Percentiles rank a stretch among this genome's conserved stretches.
Evolutionary conservation across 2,888 invertebrate genomes (phyloP).

Genomic region (Rotaria socialis): DNA sequence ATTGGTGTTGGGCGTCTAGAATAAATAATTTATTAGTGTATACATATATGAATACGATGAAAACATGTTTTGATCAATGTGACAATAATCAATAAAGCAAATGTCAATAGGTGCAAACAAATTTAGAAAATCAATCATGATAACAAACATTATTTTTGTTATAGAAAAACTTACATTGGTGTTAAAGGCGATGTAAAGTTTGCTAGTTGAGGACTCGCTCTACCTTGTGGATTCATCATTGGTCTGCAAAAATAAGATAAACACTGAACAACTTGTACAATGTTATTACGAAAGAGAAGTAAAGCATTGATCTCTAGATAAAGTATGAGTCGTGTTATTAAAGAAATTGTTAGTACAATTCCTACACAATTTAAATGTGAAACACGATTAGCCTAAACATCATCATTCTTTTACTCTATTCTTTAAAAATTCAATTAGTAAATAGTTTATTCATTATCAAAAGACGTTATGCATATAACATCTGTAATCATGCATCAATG

Average conservation of each 20-base stretch:
- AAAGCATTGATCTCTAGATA: not conserved
- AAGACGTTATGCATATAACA: too few species aligned
- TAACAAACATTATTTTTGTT: not conserved
- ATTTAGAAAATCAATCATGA: not conserved
- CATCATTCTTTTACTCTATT: too few species aligned
- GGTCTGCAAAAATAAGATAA: not conserved
- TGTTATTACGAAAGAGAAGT: not conserved
- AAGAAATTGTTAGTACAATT: too few species aligned
- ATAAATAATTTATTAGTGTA: not conserved
- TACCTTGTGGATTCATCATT: not conserved
- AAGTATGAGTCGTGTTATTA: too few species aligned
- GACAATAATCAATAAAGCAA: not conserved
- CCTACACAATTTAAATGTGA: too few species aligned
- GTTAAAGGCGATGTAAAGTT: not conserved
- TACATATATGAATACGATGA: not conserved
- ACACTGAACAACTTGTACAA: not conserved
- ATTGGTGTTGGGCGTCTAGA: constrained; percentile 12
- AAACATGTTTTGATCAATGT: not conserved
- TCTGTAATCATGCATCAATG: too few species aligned
- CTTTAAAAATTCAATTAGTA: too few species aligned
- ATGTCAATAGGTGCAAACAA: not conserved
- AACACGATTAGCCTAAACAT: too few species aligned
- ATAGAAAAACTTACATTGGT: not conserved
- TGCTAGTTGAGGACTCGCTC: not conserved
- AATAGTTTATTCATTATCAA: too few species aligned